Base-by-base conservation (phyloP, 2,797 vertebrate genomes). In the Spinus olivaceus region DNA sequence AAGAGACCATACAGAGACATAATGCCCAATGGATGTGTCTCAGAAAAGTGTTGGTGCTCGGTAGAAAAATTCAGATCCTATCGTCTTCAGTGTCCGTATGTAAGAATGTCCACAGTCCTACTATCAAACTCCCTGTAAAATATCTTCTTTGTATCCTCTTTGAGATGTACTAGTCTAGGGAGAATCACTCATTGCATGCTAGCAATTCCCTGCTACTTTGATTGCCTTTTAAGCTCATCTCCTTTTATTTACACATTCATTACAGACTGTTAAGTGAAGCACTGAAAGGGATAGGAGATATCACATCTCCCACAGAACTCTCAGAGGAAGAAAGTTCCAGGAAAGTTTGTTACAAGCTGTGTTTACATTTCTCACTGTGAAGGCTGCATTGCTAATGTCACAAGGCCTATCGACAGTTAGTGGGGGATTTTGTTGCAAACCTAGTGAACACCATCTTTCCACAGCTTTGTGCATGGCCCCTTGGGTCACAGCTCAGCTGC, bases 161-260 rank as follows among this genome's bases (percentile, higher is more conserved):
- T 72, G 32, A 85, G 61, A 67, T 35, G 20, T 42, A 70, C 64
- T 44, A 78, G 41, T 61, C 56, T 92, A 60, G 35, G 25, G 84
- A 93, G 81, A 89, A 66, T 86, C 37, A n/a, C 17, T 73, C 35
- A 37, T 72, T 71, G 39, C 64, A 35, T 39, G 39, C n/a, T 23
- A 61, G 39, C 50, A 80, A 27, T 91, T 92, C n/a, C 23, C 44
- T 71, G 28, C 9, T 54, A 86, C 35, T 72, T 46, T 69, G 80
- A 71, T 69, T 89, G 63, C 54, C 10, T 91, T 88, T 95, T 81
- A 86, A 86, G 35, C n/a, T 89, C 35, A 44, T 86, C 53, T 94
- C 4, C 5, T 33, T 59, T 64, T 93, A 81, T 64, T 90, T 94
- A 65, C 56, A 80, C 37, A 47, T 69, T 94, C 71, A 77, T 89